These are phyloP conservation scores for Atlantisia rogersi DNA, from an alignment of 2,113 vertebrate genomes.

Conservation along the genomic window DNA sequence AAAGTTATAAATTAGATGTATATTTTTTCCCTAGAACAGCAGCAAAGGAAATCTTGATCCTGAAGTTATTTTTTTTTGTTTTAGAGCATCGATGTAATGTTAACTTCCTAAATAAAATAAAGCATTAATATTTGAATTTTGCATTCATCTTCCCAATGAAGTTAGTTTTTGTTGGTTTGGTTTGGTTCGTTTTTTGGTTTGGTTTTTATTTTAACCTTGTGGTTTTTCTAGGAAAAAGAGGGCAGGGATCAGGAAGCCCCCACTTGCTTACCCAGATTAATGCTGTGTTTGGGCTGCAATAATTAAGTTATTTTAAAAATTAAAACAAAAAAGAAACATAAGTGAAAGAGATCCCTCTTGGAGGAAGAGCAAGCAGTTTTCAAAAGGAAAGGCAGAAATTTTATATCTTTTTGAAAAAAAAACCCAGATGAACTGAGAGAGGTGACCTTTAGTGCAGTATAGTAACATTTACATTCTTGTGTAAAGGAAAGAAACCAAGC, in stretches of 20 bases:
- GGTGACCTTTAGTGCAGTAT: background rate
- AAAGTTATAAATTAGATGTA: background rate
- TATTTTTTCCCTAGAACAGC: background rate
- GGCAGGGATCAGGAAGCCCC: background rate
- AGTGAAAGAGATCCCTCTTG: background rate
- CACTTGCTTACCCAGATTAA: background rate
- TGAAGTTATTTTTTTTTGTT: background rate
- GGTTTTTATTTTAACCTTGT: background rate
- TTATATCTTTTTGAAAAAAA: background rate
- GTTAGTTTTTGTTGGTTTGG: too few species aligned
- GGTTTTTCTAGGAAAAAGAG: background rate
- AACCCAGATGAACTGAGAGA: background rate
- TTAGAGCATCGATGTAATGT: background rate
- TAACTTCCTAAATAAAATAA: background rate
- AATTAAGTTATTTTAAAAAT: background rate
- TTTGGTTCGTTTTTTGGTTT: too few species aligned
- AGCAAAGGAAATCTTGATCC: background rate
- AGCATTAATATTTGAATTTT: background rate
- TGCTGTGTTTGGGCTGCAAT: background rate
- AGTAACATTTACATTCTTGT: background rate
- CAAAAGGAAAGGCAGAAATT: background rate
- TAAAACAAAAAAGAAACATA: background rate
- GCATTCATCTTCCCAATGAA: background rate
- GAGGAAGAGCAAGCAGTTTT: background rate
- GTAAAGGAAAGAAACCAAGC: background rate